Evolutionary conservation across 2,888 invertebrate genomes (phyloP), one percentile per base, ranked within the genome.

Genomic region (Hermodice carunculata): DNA sequence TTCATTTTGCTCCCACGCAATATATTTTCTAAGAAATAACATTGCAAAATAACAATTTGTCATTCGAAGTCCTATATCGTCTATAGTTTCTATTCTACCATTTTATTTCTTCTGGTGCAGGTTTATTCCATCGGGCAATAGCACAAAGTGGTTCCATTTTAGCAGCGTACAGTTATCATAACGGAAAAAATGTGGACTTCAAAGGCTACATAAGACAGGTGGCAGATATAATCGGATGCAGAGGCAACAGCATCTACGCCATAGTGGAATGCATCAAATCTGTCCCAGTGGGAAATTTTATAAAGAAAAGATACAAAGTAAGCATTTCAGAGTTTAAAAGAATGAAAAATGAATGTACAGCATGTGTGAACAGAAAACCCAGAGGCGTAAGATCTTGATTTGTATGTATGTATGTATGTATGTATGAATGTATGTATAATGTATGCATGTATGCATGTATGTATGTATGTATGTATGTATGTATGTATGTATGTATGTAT

Each of bases 61-160:
- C n/a, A n/a, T n/a, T n/a, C n/a, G n/a, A n/a, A n/a, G n/a, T n/a
- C n/a, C n/a, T n/a, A n/a, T n/a, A n/a, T n/a, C n/a, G n/a, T n/a
- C n/a, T n/a, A n/a, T n/a, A n/a, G n/a, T n/a, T n/a, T n/a, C n/a
- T n/a, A n/a, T n/a, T n/a, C n/a, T n/a, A n/a, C n/a, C n/a, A n/a
- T n/a, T n/a, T n/a, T n/a, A n/a, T 44, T 8, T 51, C 34, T n/a
- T 37, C 34, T 22, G 17, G 26, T 40, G 8, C 61, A 74, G 74
- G 70, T 32, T 54, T 74, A n/a, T 73, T 73, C 57, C 64, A 65
- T n/a, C 46, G 66, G 4, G 69, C 59, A 8, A 73, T 73, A 26
- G 70, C 66, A 22, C 67, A 71, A 48, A 73, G 71, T 44, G 74
- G 74, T 8, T 66, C 67, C 19, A 70, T 69, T 4, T 60, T 60